phyloP scores from a whole-genome alignment of 2,113 vertebrate genomes.

The Bos taurus region DNA sequence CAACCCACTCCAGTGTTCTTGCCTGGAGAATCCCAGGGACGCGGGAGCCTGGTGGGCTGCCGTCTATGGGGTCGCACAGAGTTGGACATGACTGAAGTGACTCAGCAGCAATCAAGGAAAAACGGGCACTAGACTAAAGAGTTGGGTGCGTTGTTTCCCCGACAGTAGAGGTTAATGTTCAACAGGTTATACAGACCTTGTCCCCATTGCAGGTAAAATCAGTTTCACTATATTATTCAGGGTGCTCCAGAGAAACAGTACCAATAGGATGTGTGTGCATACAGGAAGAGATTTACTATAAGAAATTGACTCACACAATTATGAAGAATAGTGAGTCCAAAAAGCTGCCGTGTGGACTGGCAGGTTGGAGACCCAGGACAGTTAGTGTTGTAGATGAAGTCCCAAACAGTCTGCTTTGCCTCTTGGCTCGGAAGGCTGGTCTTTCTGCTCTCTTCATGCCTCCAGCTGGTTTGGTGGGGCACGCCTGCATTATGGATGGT shows the following conservation, averaged over 20 bases:
- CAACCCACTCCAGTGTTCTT: too few species aligned
- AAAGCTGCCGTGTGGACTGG: neutral
- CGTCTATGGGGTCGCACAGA: too few species aligned
- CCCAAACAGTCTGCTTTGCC: neutral
- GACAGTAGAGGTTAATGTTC: neutral
- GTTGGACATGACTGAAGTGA: too few species aligned
- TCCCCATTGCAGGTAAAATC: neutral
- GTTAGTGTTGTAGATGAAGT: neutral
- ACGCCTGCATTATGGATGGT: neutral
- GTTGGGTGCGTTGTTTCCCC: neutral
- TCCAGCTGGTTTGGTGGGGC: neutral
- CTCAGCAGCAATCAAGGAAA: neutral
- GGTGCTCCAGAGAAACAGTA: neutral
- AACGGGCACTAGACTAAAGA: neutral
- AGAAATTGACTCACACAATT: neutral
- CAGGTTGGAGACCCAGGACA: neutral
- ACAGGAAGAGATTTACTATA: neutral
- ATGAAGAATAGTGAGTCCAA: neutral
- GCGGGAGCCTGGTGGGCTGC: too few species aligned
- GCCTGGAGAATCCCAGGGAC: too few species aligned
- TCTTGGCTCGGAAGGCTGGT: neutral
- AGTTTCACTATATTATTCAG: neutral
- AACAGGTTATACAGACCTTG: neutral
- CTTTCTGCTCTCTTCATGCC: neutral
- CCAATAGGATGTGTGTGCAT: neutral